Base-by-base conservation (phyloP, 2,888 invertebrate genomes). In the Eupithecia abbreviata region DNA sequence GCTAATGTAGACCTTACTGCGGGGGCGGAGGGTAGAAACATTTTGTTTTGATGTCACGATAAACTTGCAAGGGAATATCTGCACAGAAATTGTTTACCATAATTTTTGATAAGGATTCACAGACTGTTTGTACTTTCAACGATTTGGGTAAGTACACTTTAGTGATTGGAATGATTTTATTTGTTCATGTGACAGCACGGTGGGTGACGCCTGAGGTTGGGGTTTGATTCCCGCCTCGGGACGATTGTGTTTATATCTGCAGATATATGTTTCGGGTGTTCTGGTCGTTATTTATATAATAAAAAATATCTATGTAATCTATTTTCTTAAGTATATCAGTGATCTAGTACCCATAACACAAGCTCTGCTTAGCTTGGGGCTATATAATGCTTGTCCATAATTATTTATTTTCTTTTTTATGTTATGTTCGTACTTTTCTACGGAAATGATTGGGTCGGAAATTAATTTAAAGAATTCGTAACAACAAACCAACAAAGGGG, bases 1-100 rank as follows among this genome's bases (percentile, higher is more conserved):
- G 73, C 73, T 73, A 77, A 71, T 75, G 43, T 77, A 15, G 51
- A 51, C 79, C 65, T 71, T 77, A 77, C 30, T 65, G 67, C 73
- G 7, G 12, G 30, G 49, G 13, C 65, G 4, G 43, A 78, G 62
- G 72, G 75, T 66, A 49, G 18, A 47, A 47, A 12, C 58, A 68
- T 65, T 62, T 42, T 45, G 18, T 18, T 71, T 68, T 51, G 65
- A 71, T 68, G 30, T 77, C 45, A 47, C 30, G 69, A 69, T 69
- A 49, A 71, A n/a, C 43, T 42, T 74, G 77, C 72, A 66, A 47
- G 65, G n/a, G 30, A 49, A 71, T 68, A 74, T 71, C 68, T 71
- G 68, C 42, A 76, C 58, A 72, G 49, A 75, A 70, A 51, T 72
- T 62, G 65, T 66, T 71, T 71, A 55, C 43, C 71, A 75, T 72